Evolutionary conservation across 1,140 invertebrate species (phyloP), one percentile per base, ranked within the genome.

Genomic region (Musca vetustissima): DNA sequence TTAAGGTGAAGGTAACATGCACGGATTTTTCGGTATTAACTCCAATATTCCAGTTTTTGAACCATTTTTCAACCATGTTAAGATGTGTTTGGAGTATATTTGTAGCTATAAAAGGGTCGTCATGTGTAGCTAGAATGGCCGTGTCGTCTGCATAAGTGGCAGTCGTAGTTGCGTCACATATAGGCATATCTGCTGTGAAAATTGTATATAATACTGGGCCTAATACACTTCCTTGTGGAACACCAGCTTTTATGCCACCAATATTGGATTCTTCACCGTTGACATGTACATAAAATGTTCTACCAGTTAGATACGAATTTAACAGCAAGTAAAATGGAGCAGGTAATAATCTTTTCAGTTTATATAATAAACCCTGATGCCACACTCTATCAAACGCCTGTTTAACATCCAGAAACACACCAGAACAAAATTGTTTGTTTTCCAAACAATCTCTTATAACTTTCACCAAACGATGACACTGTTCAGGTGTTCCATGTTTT

Each of bases 281-380:
- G 6, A 65, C 19, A 1, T 19, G 15, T n/a, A 43, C 25, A 36
- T 24, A 65, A 36, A 43, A 43, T 15, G 25, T 15, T 6, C 4
- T 11, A 1, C 21, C 28, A 3, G 19, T 21, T 13, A 53, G 21
- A 53, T 53, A 53, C 19, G 19, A 53, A 14, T 55, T 55, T 15
- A 25, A 14, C 8, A 55, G 9, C 9, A 24, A 21, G 3, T 55
- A 55, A 15, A 24, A 55, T 8, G 52, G 52, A 24, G 52, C 52
- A 22, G 21, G 52, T 8, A 55, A 21, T 24, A 28, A 8, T 8
- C 1, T 6, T 24, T 55, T 24, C 8, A 55, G 19, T 22, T 48
- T 66, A 66, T 48, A 49, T 21, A 66, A 49, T 7, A 66, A 17
- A 6, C 64, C 64, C 22, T 24, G 17, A n/a, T 66, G 64, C 43